These are phyloP conservation scores for Enoplolaimus lenunculus DNA, from an alignment of 2,888 invertebrate genomes.

Conservation along the genomic window DNA sequence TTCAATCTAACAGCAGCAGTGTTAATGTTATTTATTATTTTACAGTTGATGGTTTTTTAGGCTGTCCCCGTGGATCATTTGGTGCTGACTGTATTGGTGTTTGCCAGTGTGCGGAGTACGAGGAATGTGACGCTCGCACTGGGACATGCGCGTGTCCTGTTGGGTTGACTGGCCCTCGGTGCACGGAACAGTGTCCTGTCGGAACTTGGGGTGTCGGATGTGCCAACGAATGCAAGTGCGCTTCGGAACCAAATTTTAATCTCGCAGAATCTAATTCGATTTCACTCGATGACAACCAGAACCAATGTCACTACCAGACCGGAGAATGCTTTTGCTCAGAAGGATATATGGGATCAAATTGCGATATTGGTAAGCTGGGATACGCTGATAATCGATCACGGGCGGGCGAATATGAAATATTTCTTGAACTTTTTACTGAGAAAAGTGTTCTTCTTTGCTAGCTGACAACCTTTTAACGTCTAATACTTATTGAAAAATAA, in stretches of 20 bases:
- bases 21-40: too few species aligned
- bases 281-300: background rate
- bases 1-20: too few species aligned
- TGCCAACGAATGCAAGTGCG: background rate
- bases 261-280: too few species aligned
- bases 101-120: constrained; percentile 26
- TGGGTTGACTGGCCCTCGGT: background rate
- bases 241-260: too few species aligned
- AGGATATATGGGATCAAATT: constrained; percentile 67
- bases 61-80: background rate
- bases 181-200: background rate
- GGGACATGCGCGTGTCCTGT: background rate
- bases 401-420: too few species aligned
- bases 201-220: background rate
- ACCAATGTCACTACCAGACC: constrained; percentile 62
- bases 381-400: too few species aligned
- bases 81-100: constrained; percentile 24
- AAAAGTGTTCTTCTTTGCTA: too few species aligned
- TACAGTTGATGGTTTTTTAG: too few species aligned
- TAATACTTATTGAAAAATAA: too few species aligned
- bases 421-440: too few species aligned
- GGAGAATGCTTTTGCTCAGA: constrained; percentile 68
- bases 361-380: constrained; percentile 53
- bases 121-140: background rate
- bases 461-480: too few species aligned